Conservation (phyloP, 2,888 invertebrate genomes). For the Oegoconia quadripuncta region DNA sequence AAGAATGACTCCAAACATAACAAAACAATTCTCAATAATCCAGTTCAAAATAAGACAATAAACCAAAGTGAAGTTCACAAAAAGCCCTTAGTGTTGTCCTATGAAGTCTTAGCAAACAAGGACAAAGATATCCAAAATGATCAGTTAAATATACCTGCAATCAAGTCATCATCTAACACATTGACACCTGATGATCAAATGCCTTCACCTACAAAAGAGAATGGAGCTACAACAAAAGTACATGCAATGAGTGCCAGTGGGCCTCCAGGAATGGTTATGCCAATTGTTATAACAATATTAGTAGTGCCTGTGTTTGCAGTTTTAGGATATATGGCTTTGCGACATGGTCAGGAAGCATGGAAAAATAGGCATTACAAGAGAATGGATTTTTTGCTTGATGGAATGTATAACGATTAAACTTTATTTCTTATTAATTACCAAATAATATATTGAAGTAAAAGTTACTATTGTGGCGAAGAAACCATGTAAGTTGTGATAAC, state of each 20-base stretch:
- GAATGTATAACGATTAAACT: constrained; percentile 89
- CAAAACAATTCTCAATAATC: constrained; percentile 7
- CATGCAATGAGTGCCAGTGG: constrained; percentile 40
- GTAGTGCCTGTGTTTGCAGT: constrained; percentile 86
- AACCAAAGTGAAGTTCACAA: constrained; percentile 31
- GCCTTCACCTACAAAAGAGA: constrained; percentile 30
- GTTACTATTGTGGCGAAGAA: too few relatives aligned
- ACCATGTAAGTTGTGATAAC: too few relatives aligned
- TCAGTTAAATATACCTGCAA: constrained; percentile 19
- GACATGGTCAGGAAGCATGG: constrained; percentile 90
- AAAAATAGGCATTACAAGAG: constrained; percentile 90
- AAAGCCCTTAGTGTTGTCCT: constrained; percentile 50
- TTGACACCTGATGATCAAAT: constrained; percentile 30
- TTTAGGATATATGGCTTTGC: constrained; percentile 82
- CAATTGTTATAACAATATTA: constrained; percentile 85
- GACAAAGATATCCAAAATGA: constrained; percentile 27
- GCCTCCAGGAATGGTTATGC: constrained; percentile 84
- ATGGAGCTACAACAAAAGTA: constrained; percentile 22
- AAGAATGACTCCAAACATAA: constrained; percentile 9
- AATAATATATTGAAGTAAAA: too few relatives aligned
- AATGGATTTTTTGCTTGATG: constrained; percentile 93
- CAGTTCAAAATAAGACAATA: constrained; percentile 10
- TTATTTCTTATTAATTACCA: too few relatives aligned
- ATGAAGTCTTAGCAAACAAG: constrained; percentile 42
- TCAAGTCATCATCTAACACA: constrained; percentile 33